Conservation (phyloP, 2,888 invertebrate genomes). For the Agrotis clavis region DNA sequence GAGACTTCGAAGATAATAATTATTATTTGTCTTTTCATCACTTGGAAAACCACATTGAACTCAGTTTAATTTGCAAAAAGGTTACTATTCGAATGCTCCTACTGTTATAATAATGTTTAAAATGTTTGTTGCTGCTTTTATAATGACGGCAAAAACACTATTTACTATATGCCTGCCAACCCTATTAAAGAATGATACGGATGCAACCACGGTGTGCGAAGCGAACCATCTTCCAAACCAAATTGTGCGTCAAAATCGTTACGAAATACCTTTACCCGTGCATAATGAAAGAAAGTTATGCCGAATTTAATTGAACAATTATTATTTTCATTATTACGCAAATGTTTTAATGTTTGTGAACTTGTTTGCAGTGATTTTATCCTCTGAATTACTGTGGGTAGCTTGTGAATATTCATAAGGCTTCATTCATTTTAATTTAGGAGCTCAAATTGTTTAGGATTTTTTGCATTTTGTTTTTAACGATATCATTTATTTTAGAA, state of each 20-base stretch:
- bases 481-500: neutral
- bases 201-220: conserved; percentile 45
- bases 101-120: neutral
- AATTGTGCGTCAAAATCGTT: conserved; percentile 71
- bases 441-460: neutral
- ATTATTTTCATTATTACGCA: conserved; percentile 60
- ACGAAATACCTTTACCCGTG: conserved; percentile 71
- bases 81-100: too few species aligned
- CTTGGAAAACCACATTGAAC: too few species aligned
- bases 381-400: conserved; percentile 5
- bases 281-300: conserved; percentile 72
- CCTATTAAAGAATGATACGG: conserved; percentile 50
- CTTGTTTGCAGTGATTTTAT: conserved; percentile 38
- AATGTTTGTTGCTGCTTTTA: neutral
- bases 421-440: neutral
- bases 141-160: neutral
- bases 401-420: conserved; percentile 1
- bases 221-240: conserved; percentile 64
- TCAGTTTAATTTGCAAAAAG: too few species aligned
- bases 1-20: too few species aligned
- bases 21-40: too few species aligned
- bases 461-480: neutral
- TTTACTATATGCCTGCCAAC: conserved; percentile 18
- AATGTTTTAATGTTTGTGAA: conserved; percentile 53
- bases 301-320: conserved; percentile 61